phyloP scores from a whole-genome alignment of 2,113 vertebrate genomes.

The Crotalus viridis region DNA sequence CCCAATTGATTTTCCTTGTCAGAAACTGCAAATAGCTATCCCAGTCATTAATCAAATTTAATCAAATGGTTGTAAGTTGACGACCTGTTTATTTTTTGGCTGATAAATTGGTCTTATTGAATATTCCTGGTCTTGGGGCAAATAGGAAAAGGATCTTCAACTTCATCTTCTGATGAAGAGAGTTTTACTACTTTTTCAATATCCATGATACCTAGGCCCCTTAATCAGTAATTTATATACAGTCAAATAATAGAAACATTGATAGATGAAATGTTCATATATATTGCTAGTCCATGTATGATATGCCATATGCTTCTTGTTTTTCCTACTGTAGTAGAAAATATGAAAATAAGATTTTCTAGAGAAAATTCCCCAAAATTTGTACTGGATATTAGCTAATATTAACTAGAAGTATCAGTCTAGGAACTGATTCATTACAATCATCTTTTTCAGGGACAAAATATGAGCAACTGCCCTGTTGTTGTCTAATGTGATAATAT shows the following conservation, averaged over 20 bases:
- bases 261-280: not conserved
- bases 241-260: not conserved
- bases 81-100: not conserved
- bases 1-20: not conserved
- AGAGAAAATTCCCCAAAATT: not conserved
- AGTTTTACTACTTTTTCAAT: not conserved
- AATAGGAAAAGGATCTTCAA: not conserved
- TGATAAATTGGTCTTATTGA: not conserved
- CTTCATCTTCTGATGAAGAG: not conserved
- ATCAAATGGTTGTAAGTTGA: not conserved
- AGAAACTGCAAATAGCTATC: not conserved
- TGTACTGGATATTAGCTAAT: not conserved
- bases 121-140: not conserved
- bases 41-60: not conserved
- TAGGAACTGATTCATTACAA: not conserved
- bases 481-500: no score
- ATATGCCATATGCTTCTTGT: not conserved
- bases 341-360: not conserved
- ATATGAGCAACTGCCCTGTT: not conserved
- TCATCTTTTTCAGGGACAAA: not conserved
- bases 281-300: not conserved
- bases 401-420: not conserved
- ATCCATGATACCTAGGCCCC: not conserved
- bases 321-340: not conserved
- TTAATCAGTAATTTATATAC: not conserved